A percentile compares a stretch with the other conserved stretches of the same genome.
Conservation (phyloP, 2,888 invertebrate genomes). For the Scaeva pyrastri region DNA sequence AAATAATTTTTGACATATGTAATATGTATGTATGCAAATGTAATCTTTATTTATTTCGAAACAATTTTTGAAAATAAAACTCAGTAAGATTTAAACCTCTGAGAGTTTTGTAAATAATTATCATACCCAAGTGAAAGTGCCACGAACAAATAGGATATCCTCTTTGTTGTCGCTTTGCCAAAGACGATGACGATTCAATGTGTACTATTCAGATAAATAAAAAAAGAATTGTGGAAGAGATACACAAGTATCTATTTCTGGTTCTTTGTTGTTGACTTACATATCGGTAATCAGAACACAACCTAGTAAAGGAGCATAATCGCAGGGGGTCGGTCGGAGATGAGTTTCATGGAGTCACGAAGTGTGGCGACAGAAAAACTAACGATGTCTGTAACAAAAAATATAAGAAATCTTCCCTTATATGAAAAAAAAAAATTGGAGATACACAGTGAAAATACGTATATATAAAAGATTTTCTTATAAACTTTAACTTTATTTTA, state of each 20-base stretch:
- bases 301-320: not conserved
- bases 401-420: constrained; percentile 13
- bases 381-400: constrained; percentile 37
- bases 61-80: constrained; percentile 17
- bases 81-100: constrained; percentile 30
- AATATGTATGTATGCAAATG: not conserved
- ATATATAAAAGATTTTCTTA: constrained; percentile 10
- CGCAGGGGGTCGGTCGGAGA: not conserved
- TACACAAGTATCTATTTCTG: constrained; percentile 9
- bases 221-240: not conserved
- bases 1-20: not conserved
- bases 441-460: constrained; percentile 5
- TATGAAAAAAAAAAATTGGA: not conserved
- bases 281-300: constrained; percentile 37
- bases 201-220: constrained; percentile 17
- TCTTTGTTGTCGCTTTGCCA: constrained; percentile 52
- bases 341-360: constrained; percentile 20
- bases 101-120: constrained; percentile 59
- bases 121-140: constrained; percentile 44
- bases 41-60: not conserved
- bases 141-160: constrained; percentile 51
- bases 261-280: constrained; percentile 38
- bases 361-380: constrained; percentile 53
- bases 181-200: constrained; percentile 24
- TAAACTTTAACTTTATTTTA: constrained; percentile 11